Conservation (phyloP, 2,113 vertebrate species). For the Platysteira castanea region DNA sequence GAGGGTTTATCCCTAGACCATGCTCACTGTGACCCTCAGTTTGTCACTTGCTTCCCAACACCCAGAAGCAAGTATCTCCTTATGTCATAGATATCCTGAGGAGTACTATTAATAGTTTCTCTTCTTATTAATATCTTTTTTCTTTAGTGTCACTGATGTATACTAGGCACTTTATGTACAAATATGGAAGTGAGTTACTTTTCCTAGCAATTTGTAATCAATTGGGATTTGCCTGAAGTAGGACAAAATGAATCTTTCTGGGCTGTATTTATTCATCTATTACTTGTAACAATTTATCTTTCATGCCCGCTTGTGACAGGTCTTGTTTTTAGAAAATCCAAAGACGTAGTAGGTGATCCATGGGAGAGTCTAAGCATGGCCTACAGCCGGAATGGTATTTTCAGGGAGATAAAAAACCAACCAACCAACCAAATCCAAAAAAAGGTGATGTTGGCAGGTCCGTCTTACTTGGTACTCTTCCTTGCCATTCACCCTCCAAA, state of each 20-base stretch:
- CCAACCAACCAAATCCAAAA: not conserved
- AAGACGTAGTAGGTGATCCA: not conserved
- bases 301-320: not conserved
- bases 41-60: conserved; percentile 5
- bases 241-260: not conserved
- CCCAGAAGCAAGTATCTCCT: not conserved
- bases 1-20: not conserved
- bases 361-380: not conserved
- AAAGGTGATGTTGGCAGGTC: not conserved
- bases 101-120: conserved; percentile 6
- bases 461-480: not conserved
- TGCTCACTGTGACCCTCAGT: not conserved
- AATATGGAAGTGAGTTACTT: not conserved
- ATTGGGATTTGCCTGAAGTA: not conserved
- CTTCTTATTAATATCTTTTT: not conserved
- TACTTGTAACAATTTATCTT: conserved; percentile 6
- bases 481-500: not conserved
- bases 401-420: not conserved
- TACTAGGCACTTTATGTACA: conserved; percentile 7
- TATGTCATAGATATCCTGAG: not conserved
- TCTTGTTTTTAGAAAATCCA: not conserved
- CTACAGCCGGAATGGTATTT: not conserved
- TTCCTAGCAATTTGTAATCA: not conserved
- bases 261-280: not conserved
- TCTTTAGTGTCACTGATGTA: not conserved